Percentiles rank a stretch among this genome's conserved stretches.
Conservation (phyloP, 2,888 invertebrate genomes). For the Eupithecia dodoneata region DNA sequence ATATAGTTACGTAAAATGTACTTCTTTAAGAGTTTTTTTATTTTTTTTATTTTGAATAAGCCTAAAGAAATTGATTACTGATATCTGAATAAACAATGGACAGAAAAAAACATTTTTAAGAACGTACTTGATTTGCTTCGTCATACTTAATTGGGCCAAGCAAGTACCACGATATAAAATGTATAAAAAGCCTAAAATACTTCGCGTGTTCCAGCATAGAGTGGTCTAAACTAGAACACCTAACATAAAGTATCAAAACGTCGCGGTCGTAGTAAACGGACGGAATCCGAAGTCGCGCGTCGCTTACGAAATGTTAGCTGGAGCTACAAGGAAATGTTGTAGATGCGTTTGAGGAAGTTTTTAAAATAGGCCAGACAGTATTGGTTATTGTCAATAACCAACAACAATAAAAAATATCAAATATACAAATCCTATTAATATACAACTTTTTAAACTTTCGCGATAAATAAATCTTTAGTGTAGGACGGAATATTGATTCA, state of each 20-base stretch:
- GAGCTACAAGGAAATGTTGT: constrained; percentile 42
- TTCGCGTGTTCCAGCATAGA: not conserved
- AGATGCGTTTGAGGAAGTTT: constrained; percentile 12
- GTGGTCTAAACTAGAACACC: not conserved
- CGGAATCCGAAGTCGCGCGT: constrained; percentile 77
- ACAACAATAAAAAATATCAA: too few species aligned
- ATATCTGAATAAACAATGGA: not conserved
- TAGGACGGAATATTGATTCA: too few species aligned
- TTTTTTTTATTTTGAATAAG: not conserved
- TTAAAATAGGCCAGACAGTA: not conserved
- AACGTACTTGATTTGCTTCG: not conserved
- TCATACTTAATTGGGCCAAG: not conserved
- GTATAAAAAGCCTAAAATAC: not conserved
- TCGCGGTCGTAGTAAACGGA: constrained; percentile 51
- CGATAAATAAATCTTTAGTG: too few species aligned
- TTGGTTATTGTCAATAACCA: not conserved
- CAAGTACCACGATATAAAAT: not conserved
- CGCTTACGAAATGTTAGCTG: constrained; percentile 78
- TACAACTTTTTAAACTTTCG: too few species aligned
- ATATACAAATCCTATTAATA: too few species aligned
- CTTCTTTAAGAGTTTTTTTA: too few species aligned
- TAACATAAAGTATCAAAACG: constrained; percentile 60
- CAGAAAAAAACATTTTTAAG: not conserved
- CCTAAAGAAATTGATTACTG: not conserved
- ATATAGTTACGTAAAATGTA: too few species aligned